Evolutionary conservation across 2,797 vertebrate species (phyloP).

Genomic region (Huso huso): DNA sequence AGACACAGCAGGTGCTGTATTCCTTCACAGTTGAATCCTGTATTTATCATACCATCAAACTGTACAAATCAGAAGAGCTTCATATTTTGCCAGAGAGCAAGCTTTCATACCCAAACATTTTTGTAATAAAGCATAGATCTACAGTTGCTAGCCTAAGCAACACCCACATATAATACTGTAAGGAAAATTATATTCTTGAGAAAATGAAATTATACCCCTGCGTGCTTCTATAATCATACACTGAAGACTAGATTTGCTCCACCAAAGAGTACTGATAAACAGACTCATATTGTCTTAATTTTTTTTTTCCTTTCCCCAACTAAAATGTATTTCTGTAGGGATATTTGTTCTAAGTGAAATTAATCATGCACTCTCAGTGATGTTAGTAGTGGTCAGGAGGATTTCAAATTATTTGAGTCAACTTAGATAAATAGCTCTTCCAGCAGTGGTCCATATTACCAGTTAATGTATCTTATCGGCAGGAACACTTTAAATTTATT

Average conservation of each 20-base stretch:
- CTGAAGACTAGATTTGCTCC: slow-evolving; percentile 12
- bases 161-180: slow-evolving; percentile 8
- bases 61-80: slow-evolving; percentile 20
- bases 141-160: slow-evolving; percentile 14
- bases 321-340: too few species aligned
- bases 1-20: too few species aligned
- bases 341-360: too few species aligned
- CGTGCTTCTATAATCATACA: slow-evolving; percentile 21
- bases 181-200: slow-evolving; percentile 16
- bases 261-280: slow-evolving; percentile 21
- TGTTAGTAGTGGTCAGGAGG: too few species aligned
- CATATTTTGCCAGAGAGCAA: slow-evolving; percentile 20
- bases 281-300: neutral
- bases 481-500: too few species aligned
- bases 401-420: too few species aligned
- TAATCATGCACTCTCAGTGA: too few species aligned
- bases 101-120: slow-evolving; percentile 20
- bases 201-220: slow-evolving; percentile 14
- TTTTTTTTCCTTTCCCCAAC: too few species aligned
- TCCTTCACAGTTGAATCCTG: too few species aligned
- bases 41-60: neutral
- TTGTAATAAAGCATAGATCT: slow-evolving; percentile 9
- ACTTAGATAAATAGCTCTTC: too few species aligned
- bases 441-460: too few species aligned
- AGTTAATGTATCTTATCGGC: too few species aligned